phyloP scores from a whole-genome alignment of 2,113 vertebrate genomes.

The Cyanoderma ruficeps region DNA sequence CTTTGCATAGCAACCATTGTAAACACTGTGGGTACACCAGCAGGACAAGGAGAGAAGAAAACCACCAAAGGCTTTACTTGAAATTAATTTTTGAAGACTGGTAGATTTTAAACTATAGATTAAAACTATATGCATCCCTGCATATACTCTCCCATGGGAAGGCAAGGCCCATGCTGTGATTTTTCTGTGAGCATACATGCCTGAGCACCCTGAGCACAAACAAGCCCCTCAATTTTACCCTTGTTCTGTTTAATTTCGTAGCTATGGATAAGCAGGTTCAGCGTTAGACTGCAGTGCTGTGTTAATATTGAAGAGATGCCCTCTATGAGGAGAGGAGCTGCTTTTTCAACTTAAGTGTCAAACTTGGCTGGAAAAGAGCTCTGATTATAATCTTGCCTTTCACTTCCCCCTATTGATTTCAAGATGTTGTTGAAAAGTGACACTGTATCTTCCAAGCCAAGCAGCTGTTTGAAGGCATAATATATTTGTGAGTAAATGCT shows the following conservation, averaged over 20 bases:
- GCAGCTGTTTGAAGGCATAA: neutral
- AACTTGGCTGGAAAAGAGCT: neutral
- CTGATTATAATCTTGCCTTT: slow-evolving; percentile 21
- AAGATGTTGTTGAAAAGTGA: slow-evolving; percentile 28
- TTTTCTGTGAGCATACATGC: neutral
- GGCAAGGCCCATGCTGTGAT: neutral
- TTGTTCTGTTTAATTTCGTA: neutral
- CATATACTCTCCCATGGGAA: neutral
- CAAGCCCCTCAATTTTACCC: neutral
- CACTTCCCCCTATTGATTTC: slow-evolving; percentile 36
- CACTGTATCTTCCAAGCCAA: neutral
- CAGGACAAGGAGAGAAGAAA: neutral
- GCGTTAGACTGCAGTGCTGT: neutral
- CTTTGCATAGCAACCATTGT: neutral
- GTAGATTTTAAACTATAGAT: neutral
- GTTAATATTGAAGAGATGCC: neutral
- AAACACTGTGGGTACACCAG: neutral
- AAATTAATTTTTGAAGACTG: neutral
- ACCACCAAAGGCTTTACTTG: neutral
- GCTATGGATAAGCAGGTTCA: neutral
- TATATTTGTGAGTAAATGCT: neutral
- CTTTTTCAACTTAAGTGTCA: neutral
- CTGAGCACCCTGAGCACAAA: neutral
- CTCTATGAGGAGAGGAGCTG: neutral
- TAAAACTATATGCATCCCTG: neutral